A percentile compares a stretch with the other conserved stretches of the same genome.
Evolutionary conservation across 2,797 vertebrate genomes (phyloP).

Genomic region (Melanotaenia trifasciata): DNA sequence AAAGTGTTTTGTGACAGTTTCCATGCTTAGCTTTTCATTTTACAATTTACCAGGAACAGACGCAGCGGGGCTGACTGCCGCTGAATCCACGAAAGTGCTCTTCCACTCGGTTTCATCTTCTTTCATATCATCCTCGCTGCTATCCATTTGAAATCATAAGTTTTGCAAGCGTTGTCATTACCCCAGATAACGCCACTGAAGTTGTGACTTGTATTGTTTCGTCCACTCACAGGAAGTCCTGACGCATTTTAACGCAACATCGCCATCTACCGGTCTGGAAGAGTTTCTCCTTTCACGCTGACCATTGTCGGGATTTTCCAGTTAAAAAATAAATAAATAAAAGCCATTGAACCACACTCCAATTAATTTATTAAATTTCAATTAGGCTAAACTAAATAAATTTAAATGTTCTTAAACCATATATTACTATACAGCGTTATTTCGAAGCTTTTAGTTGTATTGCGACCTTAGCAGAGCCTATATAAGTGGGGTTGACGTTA

Average conservation of each 20-base stretch:
- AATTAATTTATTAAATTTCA: neutral
- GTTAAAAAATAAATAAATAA: neutral
- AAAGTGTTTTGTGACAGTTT: neutral
- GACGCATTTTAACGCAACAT: neutral
- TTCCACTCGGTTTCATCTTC: conserved; percentile 77
- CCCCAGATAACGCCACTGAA: too few relatives aligned
- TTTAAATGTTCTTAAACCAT: neutral
- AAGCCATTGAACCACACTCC: too few relatives aligned
- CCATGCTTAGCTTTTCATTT: neutral
- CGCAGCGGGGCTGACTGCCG: neutral
- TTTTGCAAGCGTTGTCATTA: neutral
- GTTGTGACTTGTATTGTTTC: neutral
- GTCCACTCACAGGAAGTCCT: neutral
- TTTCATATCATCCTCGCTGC: conserved; percentile 56
- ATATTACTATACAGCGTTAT: fast-evolving
- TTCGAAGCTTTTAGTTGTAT: neutral
- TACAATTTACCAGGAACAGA: conserved; percentile 52
- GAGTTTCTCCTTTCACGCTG: neutral
- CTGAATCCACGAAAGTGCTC: conserved; percentile 45
- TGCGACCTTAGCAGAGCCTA: conserved; percentile 9
- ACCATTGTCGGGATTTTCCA: neutral
- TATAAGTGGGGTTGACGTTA: conserved; percentile 34
- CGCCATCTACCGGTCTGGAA: conserved; percentile 47
- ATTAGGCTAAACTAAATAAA: neutral
- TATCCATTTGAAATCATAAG: conserved; percentile 48